phyloP scores from a whole-genome alignment of 2,797 vertebrate genomes.

The Parauchenoglanis punctatus region DNA sequence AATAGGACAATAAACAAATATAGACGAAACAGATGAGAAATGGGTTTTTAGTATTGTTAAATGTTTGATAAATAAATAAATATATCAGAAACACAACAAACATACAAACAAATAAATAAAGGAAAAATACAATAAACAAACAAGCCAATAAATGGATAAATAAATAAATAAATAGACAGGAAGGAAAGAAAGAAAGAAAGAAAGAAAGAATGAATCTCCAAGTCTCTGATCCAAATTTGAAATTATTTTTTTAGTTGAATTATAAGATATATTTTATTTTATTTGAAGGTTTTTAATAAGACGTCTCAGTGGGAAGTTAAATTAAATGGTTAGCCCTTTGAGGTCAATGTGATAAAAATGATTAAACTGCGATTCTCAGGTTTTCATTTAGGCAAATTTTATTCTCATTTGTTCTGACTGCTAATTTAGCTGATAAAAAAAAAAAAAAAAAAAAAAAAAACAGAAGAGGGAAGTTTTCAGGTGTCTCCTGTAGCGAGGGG shows the following conservation, averaged over 20 bases:
- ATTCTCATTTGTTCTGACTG: neutral
- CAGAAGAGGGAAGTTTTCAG: neutral
- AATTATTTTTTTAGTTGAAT: neutral
- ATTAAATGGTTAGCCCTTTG: neutral
- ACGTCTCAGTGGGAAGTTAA: neutral
- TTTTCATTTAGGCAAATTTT: neutral
- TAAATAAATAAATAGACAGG: neutral
- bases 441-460: neutral
- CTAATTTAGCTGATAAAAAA: neutral
- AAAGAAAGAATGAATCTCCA: neutral
- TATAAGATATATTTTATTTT: neutral
- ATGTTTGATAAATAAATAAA: too few species aligned
- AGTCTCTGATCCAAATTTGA: neutral
- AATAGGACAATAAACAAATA: too few species aligned
- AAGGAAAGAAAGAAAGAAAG: neutral
- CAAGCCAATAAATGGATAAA: neutral
- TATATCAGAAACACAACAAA: neutral
- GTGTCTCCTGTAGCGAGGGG: neutral
- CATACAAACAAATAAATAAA: neutral
- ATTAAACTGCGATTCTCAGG: neutral
- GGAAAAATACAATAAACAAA: too few species aligned
- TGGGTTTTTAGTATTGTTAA: too few species aligned
- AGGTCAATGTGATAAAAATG: neutral
- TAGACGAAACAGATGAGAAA: too few species aligned
- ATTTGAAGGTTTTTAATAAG: neutral